Conservation (phyloP, 1,140 invertebrate genomes). For the Eriosoma lanigerum region DNA sequence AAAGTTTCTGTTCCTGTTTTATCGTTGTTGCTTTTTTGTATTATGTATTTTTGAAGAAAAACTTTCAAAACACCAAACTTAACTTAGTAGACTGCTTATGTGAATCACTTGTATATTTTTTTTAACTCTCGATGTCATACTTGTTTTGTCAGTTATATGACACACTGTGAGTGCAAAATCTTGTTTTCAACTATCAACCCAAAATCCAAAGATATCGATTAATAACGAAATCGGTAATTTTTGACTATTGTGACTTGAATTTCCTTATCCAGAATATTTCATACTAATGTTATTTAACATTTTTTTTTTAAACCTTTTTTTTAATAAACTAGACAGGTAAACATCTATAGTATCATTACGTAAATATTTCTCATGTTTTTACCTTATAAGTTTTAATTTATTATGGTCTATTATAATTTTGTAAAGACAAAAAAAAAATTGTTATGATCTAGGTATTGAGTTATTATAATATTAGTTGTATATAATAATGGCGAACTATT, state of each 20-base stretch:
- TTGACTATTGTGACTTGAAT: not conserved
- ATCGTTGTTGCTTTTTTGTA: not conserved
- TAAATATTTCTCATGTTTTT: no score
- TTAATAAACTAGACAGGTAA: no score
- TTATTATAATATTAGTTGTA: no score
- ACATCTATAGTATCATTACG: no score
- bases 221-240: conserved; percentile 14
- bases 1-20: not conserved
- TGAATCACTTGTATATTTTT: conserved; percentile 15
- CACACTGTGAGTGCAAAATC: conserved; percentile 12
- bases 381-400: no score
- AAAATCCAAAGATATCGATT: conserved; percentile 1
- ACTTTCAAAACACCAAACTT: conserved; percentile 23
- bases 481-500: no score
- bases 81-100: not conserved
- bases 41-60: not conserved
- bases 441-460: no score
- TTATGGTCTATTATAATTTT: no score
- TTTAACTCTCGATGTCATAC: conserved; percentile 18
- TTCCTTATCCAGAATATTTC: not conserved
- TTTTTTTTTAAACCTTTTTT: no score
- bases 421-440: no score
- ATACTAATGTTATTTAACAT: no score
- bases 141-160: conserved; percentile 27
- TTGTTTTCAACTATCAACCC: not conserved